These are phyloP conservation scores for Coreius guichenoti DNA, from an alignment of 2,797 vertebrate genomes.

Conservation along the genomic window DNA sequence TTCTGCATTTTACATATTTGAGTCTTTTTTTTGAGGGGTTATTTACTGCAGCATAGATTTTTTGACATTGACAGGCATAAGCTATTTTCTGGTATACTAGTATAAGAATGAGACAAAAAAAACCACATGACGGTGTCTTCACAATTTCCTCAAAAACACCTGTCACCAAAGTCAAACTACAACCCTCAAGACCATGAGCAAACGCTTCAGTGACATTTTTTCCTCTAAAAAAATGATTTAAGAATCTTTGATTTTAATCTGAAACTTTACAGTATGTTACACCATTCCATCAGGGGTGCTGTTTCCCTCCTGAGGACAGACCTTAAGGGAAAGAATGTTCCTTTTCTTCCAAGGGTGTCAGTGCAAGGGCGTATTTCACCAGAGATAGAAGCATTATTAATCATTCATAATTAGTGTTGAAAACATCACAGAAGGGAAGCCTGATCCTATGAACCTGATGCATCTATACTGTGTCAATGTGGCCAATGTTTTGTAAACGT, in stretches of 20 bases:
- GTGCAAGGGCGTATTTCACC: slow-evolving; percentile 3
- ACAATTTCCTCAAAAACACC: not conserved
- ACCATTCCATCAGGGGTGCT: not conserved
- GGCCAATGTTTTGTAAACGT: not conserved
- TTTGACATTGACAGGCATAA: not conserved
- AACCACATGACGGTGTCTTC: not conserved
- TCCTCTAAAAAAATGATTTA: not conserved
- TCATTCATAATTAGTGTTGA: slow-evolving; percentile 3
- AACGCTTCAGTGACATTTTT: not conserved
- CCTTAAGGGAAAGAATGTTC: slow-evolving; percentile 44
- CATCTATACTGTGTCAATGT: not conserved
- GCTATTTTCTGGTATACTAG: not conserved
- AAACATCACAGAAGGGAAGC: not conserved
- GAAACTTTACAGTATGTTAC: not conserved
- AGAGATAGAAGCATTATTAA: not conserved
- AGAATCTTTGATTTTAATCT: not conserved
- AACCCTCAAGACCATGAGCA: not conserved
- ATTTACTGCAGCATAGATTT: not conserved
- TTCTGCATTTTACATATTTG: not conserved
- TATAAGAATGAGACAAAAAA: not conserved
- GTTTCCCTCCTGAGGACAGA: slow-evolving; percentile 5
- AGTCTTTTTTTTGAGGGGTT: not conserved
- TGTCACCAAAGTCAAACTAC: not conserved
- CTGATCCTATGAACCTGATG: not conserved
- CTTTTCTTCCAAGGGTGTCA: not conserved